A percentile compares a stretch with the other conserved stretches of the same genome.
Evolutionary conservation across 2,888 invertebrate species (phyloP).

Genomic region (Gasteruption jaculator): DNA sequence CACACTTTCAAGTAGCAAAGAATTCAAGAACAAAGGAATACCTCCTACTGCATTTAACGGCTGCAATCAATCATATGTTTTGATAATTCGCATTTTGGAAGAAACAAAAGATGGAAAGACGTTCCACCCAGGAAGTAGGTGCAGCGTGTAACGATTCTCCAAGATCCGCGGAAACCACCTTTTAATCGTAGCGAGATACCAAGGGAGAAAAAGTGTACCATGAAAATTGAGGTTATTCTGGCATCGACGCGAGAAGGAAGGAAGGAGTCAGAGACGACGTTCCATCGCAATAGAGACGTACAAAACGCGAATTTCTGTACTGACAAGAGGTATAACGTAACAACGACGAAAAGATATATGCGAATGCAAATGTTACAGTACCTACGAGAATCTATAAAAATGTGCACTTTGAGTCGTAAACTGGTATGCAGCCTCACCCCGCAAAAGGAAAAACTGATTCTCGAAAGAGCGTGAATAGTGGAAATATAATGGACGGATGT

Average conservation of each 20-base stretch:
- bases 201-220: conserved; percentile 6
- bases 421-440: conserved; percentile 25
- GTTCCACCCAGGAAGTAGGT: conserved; percentile 1
- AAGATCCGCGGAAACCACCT: background rate
- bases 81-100: no score
- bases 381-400: no score
- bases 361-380: no score
- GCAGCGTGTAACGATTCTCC: background rate
- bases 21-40: no score
- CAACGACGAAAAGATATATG: no score
- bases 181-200: background rate
- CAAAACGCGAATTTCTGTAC: no score
- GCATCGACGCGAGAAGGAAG: conserved; percentile 2
- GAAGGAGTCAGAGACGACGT: background rate
- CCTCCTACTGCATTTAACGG: no score
- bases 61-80: no score
- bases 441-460: conserved; percentile 12
- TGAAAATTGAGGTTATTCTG: conserved; percentile 16
- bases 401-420: background rate
- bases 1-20: no score
- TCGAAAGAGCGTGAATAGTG: conserved; percentile 12
- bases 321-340: no score
- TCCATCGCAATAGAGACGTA: background rate
- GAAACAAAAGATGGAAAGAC: background rate
- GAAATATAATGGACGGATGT: background rate